phyloP scores from a whole-genome alignment of 1,140 invertebrate species.

The Gryon sp. region DNA sequence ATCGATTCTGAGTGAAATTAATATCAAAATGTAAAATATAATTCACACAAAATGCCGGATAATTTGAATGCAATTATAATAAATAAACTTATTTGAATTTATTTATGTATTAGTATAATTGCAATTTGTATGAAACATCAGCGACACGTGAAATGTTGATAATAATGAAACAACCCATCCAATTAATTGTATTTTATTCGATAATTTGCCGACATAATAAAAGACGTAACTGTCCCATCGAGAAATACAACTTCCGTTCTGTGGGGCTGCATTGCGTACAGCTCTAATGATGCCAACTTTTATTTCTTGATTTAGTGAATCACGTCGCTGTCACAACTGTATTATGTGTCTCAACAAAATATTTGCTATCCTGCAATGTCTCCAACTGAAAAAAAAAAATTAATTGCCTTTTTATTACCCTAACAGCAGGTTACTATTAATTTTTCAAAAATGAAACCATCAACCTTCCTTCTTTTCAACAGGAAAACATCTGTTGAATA shows the following conservation, averaged over 20 bases:
- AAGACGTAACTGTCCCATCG: slow-evolving; percentile 30
- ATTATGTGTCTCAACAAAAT: slow-evolving; percentile 14
- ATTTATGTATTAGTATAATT: too few relatives aligned
- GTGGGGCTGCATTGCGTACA: not conserved
- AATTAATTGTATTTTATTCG: slow-evolving; percentile 31
- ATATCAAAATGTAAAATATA: too few relatives aligned
- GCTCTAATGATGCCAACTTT: slow-evolving; percentile 18
- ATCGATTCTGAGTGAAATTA: too few relatives aligned
- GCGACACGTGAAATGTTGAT: slow-evolving; percentile 2
- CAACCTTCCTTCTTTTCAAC: too few relatives aligned
- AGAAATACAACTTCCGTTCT: slow-evolving; percentile 42
- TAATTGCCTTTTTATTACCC: not conserved
- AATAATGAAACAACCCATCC: slow-evolving; percentile 11
- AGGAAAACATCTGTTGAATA: too few relatives aligned
- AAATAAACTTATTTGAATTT: too few relatives aligned
- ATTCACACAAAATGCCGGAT: too few relatives aligned
- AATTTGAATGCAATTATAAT: too few relatives aligned
- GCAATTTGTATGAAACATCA: too few relatives aligned
- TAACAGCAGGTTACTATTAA: too few relatives aligned
- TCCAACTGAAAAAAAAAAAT: too few relatives aligned
- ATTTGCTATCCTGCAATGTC: slow-evolving; percentile 3
- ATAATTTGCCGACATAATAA: slow-evolving; percentile 38
- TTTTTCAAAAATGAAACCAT: too few relatives aligned
- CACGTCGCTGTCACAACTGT: slow-evolving; percentile 24
- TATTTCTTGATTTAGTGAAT: slow-evolving; percentile 34